Evolutionary conservation across 35 echinoderm and acorn worm species (phyloP).

Genomic region (Heliocidaris tuberculata): DNA sequence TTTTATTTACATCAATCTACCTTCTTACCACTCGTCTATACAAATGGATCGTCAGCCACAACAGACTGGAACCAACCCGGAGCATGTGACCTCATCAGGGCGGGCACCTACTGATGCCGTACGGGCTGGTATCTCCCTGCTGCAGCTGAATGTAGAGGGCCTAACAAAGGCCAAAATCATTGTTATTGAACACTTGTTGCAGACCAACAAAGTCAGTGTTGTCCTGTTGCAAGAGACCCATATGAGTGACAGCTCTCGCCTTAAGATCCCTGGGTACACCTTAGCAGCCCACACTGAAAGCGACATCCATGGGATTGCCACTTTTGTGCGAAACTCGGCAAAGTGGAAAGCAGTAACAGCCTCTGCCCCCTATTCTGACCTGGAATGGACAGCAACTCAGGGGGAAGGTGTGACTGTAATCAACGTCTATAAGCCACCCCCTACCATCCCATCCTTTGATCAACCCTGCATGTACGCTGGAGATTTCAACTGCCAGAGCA

Average conservation of each 20-base stretch:
- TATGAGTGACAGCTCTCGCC: constrained; percentile 14
- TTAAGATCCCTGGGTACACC: constrained; percentile 41
- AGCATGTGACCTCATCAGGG: not conserved
- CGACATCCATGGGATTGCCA: not conserved
- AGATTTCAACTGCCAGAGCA: no score
- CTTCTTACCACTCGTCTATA: not conserved
- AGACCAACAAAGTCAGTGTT: constrained; percentile 25
- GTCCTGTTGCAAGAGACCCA: constrained; percentile 38
- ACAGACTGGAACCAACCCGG: constrained; percentile 19
- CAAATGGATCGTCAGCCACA: constrained; percentile 21
- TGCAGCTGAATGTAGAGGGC: constrained; percentile 43
- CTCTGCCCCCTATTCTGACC: no score
- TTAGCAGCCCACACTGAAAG: constrained; percentile 33
- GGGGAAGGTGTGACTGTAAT: no score
- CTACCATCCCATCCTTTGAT: no score
- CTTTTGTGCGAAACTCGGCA: constrained; percentile 19
- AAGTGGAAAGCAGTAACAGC: no score
- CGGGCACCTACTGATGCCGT: constrained; percentile 14
- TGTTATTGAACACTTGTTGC: constrained; percentile 25
- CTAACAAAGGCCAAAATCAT: not conserved
- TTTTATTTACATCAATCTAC: not conserved
- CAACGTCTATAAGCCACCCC: no score
- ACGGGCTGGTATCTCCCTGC: constrained; percentile 35
- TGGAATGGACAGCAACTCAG: no score
- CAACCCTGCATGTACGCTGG: no score